A percentile compares a stretch with the other conserved stretches of the same genome.
These are phyloP conservation scores for Drosophila atroscutellata DNA, from an alignment of 2,888 invertebrate genomes.

Conservation along the genomic window DNA sequence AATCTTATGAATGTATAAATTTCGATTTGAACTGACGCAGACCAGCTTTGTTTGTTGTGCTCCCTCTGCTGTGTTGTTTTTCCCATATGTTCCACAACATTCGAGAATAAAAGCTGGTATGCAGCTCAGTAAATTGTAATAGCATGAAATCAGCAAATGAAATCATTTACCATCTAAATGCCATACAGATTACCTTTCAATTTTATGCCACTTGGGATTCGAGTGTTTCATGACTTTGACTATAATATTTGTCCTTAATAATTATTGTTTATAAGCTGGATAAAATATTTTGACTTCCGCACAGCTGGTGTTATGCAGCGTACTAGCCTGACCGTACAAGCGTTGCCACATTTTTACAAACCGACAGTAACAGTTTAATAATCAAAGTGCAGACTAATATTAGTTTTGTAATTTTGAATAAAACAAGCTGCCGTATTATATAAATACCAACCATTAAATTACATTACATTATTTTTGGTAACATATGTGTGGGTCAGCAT, in stretches of 20 bases:
- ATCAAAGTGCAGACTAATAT: not conserved
- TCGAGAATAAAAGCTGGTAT: slow-evolving; percentile 53
- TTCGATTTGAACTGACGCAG: slow-evolving; percentile 45
- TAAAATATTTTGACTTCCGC: not conserved
- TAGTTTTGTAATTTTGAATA: not conserved
- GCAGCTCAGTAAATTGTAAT: slow-evolving; percentile 37
- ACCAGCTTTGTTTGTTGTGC: slow-evolving; percentile 74
- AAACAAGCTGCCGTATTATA: not conserved
- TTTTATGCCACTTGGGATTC: not conserved
- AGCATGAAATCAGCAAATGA: slow-evolving; percentile 3
- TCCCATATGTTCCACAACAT: slow-evolving; percentile 57
- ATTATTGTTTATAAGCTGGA: not conserved
- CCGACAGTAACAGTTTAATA: not conserved
- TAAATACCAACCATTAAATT: not conserved
- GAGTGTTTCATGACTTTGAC: not conserved
- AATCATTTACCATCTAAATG: not conserved
- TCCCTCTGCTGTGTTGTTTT: slow-evolving; percentile 28
- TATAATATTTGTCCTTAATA: not conserved
- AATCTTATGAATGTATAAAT: slow-evolving; percentile 47
- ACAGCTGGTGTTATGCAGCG: slow-evolving; percentile 1
- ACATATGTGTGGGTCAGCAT: slow-evolving; percentile 4
- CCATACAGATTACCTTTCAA: not conserved
- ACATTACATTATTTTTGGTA: not conserved
- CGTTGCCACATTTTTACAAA: not conserved
- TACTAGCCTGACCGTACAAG: not conserved